Base-by-base conservation (phyloP, 2,113 vertebrate species). In the Gulo gulo region DNA sequence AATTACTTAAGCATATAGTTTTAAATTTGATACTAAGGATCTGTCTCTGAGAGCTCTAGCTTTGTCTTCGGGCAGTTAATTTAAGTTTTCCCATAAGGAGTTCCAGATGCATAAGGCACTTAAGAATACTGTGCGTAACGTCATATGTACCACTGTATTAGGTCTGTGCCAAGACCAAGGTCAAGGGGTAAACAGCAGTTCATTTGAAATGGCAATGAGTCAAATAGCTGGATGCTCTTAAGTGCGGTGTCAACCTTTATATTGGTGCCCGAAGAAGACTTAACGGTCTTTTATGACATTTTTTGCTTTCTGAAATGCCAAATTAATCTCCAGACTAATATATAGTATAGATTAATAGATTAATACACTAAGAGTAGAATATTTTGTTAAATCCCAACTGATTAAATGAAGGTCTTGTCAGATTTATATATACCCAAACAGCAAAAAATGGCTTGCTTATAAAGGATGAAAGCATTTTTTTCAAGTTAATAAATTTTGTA, bases 61-160 rank as follows among this genome's bases (percentile, higher is more conserved):
- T 96, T 96, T 96, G 50, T 84, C 89, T 94, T 89, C 15, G 88
- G 73, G 65, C 26, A 57, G 57, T 71, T 93, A 34, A 63, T 78
- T 97, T 93, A 88, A 61, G 15, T 96, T 96, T 95, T 10, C 73
- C 63, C 52, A 23, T 85, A 91, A 95, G 67, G 67, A 96, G 39
- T 95, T 97, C 78, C 95, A 96, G 92, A 91, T 93, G 85, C 65
- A 29, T 67, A 57, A 67, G 52, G 23, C 36, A 63, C 23, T 94
- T 86, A 91, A 50, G 47, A 79, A 87, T 79, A 50, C 23, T 39
- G 31, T 83, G 73, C 29, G 23, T 95, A 74, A 87, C 1, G 1
- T 94, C 59, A 31, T 81, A 61, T 67, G 14, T 81, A 71, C 52
- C 81, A 88, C 65, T 88, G 34, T 71, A 18, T 50, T 42, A 88